These are phyloP conservation scores for Molossus alvarezi DNA, from an alignment of 2,797 vertebrate species.

Conservation along the genomic window DNA sequence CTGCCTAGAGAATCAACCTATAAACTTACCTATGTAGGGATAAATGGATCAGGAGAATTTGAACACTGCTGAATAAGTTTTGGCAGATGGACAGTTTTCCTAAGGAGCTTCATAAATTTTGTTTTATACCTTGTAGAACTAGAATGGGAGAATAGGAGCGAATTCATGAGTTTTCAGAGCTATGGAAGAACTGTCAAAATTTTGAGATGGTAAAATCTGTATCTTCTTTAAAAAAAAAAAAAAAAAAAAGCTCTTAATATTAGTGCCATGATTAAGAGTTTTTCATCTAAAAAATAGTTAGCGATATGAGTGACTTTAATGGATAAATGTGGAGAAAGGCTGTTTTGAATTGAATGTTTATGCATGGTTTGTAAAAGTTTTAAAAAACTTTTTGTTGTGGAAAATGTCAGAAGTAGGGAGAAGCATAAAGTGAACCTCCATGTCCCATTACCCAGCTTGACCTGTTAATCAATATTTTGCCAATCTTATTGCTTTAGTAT, in stretches of 20 bases:
- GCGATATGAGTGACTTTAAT: not conserved
- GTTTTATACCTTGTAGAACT: not conserved
- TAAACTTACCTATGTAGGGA: not conserved
- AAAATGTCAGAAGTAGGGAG: conserved; percentile 13
- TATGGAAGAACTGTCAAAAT: conserved; percentile 51
- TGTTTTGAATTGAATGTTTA: not conserved
- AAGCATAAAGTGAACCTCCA: not conserved
- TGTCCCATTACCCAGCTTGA: not conserved
- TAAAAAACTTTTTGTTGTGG: not conserved
- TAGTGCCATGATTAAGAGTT: conserved; percentile 13
- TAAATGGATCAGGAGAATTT: conserved; percentile 39
- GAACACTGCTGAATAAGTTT: not conserved
- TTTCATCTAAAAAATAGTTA: conserved; percentile 19
- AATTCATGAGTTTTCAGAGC: not conserved
- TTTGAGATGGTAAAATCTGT: not conserved
- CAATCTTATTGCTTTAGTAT: not conserved
- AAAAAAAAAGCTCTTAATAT: not conserved
- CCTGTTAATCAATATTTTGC: conserved; percentile 44
- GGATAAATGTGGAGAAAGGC: not conserved
- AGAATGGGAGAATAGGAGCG: not conserved
- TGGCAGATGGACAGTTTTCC: conserved; percentile 34
- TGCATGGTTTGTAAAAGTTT: not conserved
- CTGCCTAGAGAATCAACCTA: not conserved
- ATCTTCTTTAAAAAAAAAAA: not conserved
- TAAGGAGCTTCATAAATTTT: not conserved